A percentile compares a stretch with the other conserved stretches of the same genome.
These are phyloP conservation scores for Parnassius orleans DNA, from an alignment of 2,888 invertebrate species.

Conservation along the genomic window DNA sequence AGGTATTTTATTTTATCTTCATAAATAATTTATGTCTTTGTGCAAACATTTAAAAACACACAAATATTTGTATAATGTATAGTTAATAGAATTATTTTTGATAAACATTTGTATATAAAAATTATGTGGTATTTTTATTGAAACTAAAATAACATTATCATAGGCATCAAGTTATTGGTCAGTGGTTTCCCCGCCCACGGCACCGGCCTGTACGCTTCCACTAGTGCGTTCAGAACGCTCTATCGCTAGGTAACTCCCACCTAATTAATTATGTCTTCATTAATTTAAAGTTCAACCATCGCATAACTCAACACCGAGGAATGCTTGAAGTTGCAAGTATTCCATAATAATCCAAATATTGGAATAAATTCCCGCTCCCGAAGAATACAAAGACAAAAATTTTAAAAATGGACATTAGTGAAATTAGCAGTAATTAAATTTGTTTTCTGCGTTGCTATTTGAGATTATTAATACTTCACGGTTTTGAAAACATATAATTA, in stretches of 20 bases:
- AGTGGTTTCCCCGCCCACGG: not conserved
- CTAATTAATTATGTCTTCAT: constrained; percentile 4
- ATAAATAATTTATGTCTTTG: no score
- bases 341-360: constrained; percentile 12
- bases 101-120: no score
- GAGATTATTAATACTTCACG: constrained; percentile 8
- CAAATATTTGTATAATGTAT: no score
- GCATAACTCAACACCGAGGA: not conserved
- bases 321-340: constrained; percentile 10
- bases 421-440: constrained; percentile 16
- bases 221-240: not conserved
- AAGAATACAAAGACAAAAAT: not conserved
- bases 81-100: no score
- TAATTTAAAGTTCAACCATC: constrained; percentile 4
- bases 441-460: constrained; percentile 8
- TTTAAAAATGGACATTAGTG: constrained; percentile 1
- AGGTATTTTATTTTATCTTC: no score
- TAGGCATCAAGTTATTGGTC: no score
- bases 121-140: no score
- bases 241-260: not conserved
- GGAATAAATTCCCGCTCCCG: constrained; percentile 6
- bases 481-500: constrained; percentile 12
- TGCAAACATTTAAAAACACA: no score
- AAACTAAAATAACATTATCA: no score
- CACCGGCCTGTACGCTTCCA: not conserved